A percentile compares a stretch with the other conserved stretches of the same genome.
phyloP scores from a whole-genome alignment of 2,113 vertebrate genomes.

The Lynx canadensis region DNA sequence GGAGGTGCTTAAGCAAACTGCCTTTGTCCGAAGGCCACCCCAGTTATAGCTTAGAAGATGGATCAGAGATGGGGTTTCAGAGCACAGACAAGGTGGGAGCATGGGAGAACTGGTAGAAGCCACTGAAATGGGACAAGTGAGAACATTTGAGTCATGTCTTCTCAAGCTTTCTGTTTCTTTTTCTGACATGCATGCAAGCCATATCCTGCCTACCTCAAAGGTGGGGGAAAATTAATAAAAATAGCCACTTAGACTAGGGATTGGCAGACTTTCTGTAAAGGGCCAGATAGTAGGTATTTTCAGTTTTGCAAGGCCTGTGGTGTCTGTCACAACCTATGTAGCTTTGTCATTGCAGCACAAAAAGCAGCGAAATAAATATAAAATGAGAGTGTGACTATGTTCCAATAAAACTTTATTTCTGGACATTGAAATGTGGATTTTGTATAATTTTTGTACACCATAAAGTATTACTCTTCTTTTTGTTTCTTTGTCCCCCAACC shows the following conservation, averaged over 20 bases:
- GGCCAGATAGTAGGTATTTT: not conserved
- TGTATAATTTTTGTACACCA: not conserved
- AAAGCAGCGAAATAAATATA: not conserved
- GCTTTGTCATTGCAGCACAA: not conserved
- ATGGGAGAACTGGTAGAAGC: not conserved
- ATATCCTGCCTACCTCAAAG: not conserved
- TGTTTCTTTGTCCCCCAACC: not conserved
- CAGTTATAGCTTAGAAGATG: not conserved
- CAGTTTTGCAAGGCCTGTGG: not conserved
- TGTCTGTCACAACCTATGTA: not conserved
- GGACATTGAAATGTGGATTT: not conserved
- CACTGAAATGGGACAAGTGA: not conserved
- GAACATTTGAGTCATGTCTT: not conserved
- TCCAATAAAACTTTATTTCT: constrained; percentile 12
- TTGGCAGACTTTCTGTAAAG: constrained; percentile 1
- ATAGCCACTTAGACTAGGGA: not conserved
- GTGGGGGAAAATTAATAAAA: not conserved
- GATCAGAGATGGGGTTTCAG: not conserved
- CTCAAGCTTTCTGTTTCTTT: not conserved
- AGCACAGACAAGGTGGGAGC: not conserved
- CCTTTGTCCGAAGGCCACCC: not conserved
- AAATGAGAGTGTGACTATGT: not conserved
- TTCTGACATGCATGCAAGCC: not conserved
- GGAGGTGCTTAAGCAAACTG: not conserved
- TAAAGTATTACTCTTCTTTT: constrained; percentile 6